Evolutionary conservation across 2,113 vertebrate genomes (phyloP).

Genomic region (Colistium nudipinnis): DNA sequence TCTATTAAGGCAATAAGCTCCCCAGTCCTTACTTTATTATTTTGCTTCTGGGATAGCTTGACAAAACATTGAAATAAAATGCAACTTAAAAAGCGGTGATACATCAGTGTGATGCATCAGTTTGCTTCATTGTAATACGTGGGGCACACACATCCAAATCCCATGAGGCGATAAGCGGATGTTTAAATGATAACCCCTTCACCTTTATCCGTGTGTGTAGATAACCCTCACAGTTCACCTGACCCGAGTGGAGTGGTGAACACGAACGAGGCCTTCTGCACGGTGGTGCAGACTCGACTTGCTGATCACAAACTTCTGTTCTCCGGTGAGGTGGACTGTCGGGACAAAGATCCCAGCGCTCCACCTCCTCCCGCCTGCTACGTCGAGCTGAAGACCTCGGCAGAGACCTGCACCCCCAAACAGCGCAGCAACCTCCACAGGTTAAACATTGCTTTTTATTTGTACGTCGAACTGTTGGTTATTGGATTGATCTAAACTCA

Average conservation of each 20-base stretch:
- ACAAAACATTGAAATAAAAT: no score
- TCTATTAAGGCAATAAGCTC: no score
- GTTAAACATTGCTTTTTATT: constrained; percentile 55
- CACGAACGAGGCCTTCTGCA: constrained; percentile 93
- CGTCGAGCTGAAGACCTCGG: constrained; percentile 90
- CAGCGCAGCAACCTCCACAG: constrained; percentile 90
- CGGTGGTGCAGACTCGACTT: constrained; percentile 88
- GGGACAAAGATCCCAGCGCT: constrained; percentile 75
- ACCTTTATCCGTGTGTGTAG: constrained; percentile 67
- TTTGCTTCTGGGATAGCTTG: no score
- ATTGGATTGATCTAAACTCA: neutral
- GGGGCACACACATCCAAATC: neutral
- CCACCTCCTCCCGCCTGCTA: constrained; percentile 85
- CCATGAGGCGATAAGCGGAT: neutral
- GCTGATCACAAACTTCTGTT: constrained; percentile 87
- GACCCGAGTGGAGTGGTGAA: constrained; percentile 87
- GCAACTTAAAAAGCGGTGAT: no score
- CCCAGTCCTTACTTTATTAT: no score
- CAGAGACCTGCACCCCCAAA: constrained; percentile 87
- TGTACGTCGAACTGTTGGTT: neutral
- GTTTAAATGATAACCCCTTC: neutral
- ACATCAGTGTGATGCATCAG: no score
- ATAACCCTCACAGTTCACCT: constrained; percentile 77
- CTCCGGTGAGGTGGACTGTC: constrained; percentile 91
- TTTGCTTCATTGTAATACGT: neutral